phyloP scores from a whole-genome alignment of 2,888 invertebrate genomes.

The Agonopterix subpropinquella region DNA sequence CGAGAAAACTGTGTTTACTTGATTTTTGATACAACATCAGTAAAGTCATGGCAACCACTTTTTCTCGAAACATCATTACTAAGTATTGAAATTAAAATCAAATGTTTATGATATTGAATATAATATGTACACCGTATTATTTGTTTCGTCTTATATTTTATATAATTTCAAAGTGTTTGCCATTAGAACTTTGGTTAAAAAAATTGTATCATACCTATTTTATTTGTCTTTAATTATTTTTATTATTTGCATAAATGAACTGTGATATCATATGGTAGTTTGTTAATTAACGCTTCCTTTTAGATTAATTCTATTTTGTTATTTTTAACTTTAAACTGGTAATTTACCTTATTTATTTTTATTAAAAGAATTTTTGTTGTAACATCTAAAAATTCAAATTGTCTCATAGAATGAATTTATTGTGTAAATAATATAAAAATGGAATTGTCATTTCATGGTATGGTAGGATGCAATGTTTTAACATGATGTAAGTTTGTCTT shows the following conservation, averaged over 20 bases:
- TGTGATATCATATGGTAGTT: slow-evolving; percentile 73
- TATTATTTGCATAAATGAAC: slow-evolving; percentile 74
- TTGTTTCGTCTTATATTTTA: too few species aligned
- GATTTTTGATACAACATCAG: too few species aligned
- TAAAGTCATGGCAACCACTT: too few species aligned
- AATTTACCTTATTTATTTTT: not conserved
- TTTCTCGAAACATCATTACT: too few species aligned
- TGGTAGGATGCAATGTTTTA: too few species aligned
- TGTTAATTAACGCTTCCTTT: slow-evolving; percentile 60
- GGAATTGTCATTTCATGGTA: slow-evolving; percentile 52
- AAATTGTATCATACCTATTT: too few species aligned
- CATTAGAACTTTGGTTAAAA: too few species aligned
- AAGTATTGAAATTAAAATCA: too few species aligned
- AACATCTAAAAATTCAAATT: not conserved
- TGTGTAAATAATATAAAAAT: slow-evolving; percentile 37
- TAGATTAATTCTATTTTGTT: slow-evolving; percentile 24
- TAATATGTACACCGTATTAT: too few species aligned
- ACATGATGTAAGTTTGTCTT: not conserved
- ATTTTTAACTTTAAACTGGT: slow-evolving; percentile 1
- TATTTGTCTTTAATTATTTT: not conserved
- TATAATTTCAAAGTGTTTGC: too few species aligned
- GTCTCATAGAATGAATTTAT: not conserved
- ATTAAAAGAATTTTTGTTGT: not conserved
- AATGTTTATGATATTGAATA: too few species aligned
- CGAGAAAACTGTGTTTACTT: too few species aligned